phyloP scores from a whole-genome alignment of 2,113 vertebrate species.

The Misgurnus mizolepis region DNA sequence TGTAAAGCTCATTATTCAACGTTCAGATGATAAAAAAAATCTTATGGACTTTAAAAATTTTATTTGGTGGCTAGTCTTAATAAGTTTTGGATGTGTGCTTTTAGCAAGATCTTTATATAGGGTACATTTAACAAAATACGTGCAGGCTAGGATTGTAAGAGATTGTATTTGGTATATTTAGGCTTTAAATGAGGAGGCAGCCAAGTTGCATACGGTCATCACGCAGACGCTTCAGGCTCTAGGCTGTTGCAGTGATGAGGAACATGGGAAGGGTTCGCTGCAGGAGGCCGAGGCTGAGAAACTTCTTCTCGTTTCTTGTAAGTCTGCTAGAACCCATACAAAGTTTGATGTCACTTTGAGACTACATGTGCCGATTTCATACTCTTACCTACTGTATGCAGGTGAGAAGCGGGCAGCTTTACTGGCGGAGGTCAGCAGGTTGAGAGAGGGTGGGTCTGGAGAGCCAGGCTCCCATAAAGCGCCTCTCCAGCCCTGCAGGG shows the following conservation, averaged over 20 bases:
- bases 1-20: too few species aligned
- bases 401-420: constrained; percentile 75
- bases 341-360: not conserved
- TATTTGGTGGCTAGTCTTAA: too few species aligned
- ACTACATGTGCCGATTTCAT: not conserved
- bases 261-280: constrained; percentile 75
- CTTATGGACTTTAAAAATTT: too few species aligned
- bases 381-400: constrained; percentile 38
- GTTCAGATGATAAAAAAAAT: too few species aligned
- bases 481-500: constrained; percentile 70
- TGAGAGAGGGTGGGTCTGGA: constrained; percentile 59
- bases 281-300: constrained; percentile 82
- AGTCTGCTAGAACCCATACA: not conserved
- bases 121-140: too few species aligned
- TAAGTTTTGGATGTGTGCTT: too few species aligned
- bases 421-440: constrained; percentile 66
- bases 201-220: constrained; percentile 73
- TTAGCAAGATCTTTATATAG: too few species aligned
- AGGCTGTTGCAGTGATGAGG: constrained; percentile 77
- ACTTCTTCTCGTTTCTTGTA: constrained; percentile 78
- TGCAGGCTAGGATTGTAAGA: not conserved
- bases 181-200: constrained; percentile 73
- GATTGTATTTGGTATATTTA: constrained; percentile 41
- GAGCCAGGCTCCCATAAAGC: constrained; percentile 19
- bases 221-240: constrained; percentile 78